Conservation (phyloP, 2,888 invertebrate species). For the Lasioglossum morio region DNA sequence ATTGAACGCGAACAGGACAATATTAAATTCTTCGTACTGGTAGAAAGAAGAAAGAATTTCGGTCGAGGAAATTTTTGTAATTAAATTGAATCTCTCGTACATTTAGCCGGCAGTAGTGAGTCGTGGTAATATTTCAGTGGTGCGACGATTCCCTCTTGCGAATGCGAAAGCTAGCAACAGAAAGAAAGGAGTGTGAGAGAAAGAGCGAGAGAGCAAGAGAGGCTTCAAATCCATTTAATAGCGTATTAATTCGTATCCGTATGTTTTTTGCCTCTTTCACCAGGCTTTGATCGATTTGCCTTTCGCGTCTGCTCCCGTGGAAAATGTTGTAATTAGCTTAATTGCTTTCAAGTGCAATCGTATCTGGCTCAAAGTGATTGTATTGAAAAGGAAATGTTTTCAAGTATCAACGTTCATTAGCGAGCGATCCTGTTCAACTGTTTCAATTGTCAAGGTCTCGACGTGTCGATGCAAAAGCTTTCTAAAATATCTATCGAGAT, state of each 20-base stretch:
- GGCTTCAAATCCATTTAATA: conserved; percentile 14
- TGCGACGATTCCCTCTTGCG: not conserved
- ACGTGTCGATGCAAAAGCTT: not conserved
- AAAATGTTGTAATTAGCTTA: conserved; percentile 28
- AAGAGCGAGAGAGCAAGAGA: not conserved
- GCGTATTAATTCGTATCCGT: not conserved
- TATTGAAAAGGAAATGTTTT: not conserved
- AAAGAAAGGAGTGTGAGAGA: not conserved
- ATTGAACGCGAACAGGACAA: not conserved
- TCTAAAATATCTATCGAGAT: not conserved
- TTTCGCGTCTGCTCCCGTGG: not conserved
- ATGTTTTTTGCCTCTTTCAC: not conserved
- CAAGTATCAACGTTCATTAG: conserved; percentile 2
- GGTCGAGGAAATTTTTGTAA: not conserved
- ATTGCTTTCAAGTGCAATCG: conserved; percentile 15
- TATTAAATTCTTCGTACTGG: not conserved
- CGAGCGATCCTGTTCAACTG: not conserved
- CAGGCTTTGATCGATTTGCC: conserved; percentile 4
- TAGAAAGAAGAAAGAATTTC: not conserved
- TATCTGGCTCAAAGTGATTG: conserved; percentile 11
- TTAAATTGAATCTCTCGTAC: not conserved
- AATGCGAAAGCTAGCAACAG: not conserved
- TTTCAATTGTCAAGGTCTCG: not conserved
- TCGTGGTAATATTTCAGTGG: not conserved
- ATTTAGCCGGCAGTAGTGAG: too few species aligned